A percentile compares a stretch with the other conserved stretches of the same genome.
Evolutionary conservation across 2,797 vertebrate species (phyloP).

Genomic region (Amblyraja radiata): DNA sequence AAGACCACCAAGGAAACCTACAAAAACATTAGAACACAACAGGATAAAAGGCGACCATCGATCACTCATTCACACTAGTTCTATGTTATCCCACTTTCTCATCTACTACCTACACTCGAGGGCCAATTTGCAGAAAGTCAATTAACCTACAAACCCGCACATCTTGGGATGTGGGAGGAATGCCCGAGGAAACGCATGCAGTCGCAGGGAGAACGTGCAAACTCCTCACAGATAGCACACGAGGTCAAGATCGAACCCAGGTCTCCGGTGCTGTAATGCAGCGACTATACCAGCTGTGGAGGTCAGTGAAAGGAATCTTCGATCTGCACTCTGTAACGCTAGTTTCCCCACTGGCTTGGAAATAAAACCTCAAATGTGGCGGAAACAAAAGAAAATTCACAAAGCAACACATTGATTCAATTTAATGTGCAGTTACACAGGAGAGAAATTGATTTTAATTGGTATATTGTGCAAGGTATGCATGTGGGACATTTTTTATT

Average conservation of each 20-base stretch:
- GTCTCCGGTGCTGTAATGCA: too few relatives aligned
- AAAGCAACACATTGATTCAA: background rate
- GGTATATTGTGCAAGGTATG: background rate
- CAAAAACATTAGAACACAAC: background rate
- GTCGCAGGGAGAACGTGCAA: too few relatives aligned
- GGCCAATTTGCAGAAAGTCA: too few relatives aligned
- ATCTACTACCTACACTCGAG: too few relatives aligned
- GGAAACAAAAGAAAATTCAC: background rate
- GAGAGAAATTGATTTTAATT: background rate
- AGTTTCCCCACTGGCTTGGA: background rate
- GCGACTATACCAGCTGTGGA: background rate
- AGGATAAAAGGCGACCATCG: background rate
- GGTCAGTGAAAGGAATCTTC: too few relatives aligned
- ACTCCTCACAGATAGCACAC: too few relatives aligned
- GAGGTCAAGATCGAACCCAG: too few relatives aligned
- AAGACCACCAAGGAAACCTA: conserved; percentile 44
- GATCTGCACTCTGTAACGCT: background rate
- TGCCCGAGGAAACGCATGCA: too few relatives aligned
- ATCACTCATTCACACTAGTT: too few relatives aligned
- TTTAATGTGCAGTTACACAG: background rate
- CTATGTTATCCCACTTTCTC: too few relatives aligned
- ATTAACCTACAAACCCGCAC: too few relatives aligned
- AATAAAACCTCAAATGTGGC: background rate
- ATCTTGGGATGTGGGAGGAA: too few relatives aligned
- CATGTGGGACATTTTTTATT: background rate